These are phyloP conservation scores for Panurus biarmicus DNA, from an alignment of 2,113 vertebrate genomes.

Conservation along the genomic window DNA sequence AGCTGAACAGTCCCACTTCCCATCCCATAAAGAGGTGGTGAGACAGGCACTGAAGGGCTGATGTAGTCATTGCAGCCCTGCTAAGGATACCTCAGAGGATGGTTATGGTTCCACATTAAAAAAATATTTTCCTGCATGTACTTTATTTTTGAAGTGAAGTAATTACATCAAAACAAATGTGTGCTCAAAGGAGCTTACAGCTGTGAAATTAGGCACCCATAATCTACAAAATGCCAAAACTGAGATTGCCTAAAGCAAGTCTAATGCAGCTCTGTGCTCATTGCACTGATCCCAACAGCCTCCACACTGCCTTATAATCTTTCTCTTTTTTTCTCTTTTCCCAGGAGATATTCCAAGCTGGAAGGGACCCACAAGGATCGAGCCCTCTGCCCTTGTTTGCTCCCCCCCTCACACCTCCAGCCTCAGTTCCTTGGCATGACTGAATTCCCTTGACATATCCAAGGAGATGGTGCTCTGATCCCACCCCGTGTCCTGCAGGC, in stretches of 20 bases:
- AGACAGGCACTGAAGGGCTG: background rate
- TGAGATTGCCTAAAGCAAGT: background rate
- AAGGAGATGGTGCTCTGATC: background rate
- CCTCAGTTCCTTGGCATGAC: background rate
- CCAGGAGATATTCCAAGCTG: background rate
- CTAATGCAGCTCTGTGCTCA: background rate
- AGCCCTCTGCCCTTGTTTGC: background rate
- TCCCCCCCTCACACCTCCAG: background rate
- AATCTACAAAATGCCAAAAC: background rate
- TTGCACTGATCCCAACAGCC: background rate
- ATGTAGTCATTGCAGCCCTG: background rate
- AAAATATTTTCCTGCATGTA: background rate
- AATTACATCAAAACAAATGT: background rate
- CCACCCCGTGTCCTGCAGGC: fast-evolving
- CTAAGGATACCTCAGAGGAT: background rate
- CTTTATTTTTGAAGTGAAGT: background rate
- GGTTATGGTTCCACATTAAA: background rate
- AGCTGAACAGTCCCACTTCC: background rate
- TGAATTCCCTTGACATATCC: background rate
- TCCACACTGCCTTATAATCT: background rate
- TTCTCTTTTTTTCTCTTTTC: background rate
- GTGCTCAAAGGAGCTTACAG: background rate
- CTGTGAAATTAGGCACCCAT: background rate
- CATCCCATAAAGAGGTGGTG: background rate
- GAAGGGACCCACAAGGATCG: background rate